phyloP scores from a whole-genome alignment of 2,888 invertebrate species.

The Pristionchus mayeri region DNA sequence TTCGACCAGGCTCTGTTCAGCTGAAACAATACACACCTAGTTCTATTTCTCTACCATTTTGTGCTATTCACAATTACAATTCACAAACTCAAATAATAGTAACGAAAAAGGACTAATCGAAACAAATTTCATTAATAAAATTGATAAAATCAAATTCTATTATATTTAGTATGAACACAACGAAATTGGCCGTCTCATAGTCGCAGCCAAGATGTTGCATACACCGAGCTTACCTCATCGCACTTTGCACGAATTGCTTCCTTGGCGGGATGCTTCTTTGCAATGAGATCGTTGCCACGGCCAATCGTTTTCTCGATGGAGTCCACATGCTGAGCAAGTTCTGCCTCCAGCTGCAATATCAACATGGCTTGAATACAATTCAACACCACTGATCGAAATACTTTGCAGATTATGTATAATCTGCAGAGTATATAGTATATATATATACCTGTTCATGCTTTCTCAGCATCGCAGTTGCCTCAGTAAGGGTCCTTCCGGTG shows the following conservation, averaged over 20 bases:
- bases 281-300: conserved; percentile 86
- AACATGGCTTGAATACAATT: conserved; percentile 77
- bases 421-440: no score
- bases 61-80: not conserved
- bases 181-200: no score
- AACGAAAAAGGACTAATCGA: not conserved
- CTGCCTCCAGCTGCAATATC: conserved; percentile 85
- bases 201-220: no score
- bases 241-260: conserved; percentile 87
- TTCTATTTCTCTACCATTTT: no score
- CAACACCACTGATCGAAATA: no score
- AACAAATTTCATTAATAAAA: not conserved
- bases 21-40: no score
- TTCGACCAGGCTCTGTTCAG: conserved; percentile 77
- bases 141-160: no score
- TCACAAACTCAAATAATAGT: not conserved
- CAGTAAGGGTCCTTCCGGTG: conserved; percentile 89
- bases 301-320: conserved; percentile 87
- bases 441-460: conserved; percentile 86
- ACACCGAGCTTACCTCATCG: conserved; percentile 81
- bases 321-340: conserved; percentile 89
- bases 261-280: conserved; percentile 86
- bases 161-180: no score
- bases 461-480: conserved; percentile 91
- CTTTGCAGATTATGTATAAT: no score